phyloP scores from a whole-genome alignment of 1,140 invertebrate species.

The Matsumurasca onukii region DNA sequence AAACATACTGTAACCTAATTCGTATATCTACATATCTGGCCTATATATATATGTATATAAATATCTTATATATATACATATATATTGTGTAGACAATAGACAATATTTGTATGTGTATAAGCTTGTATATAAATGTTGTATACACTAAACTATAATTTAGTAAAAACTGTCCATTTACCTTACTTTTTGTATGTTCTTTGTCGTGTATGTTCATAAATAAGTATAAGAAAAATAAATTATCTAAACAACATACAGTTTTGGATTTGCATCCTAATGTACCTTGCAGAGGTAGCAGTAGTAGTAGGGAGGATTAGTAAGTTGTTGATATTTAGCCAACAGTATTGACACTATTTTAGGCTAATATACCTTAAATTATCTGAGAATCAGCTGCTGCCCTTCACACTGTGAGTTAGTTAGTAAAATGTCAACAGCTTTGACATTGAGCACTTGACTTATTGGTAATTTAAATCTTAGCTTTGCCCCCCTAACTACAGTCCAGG shows the following conservation, averaged over 20 bases:
- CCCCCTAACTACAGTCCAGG: too few relatives aligned
- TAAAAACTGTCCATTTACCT: constrained; percentile 22
- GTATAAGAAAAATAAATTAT: background rate
- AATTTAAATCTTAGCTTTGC: too few relatives aligned
- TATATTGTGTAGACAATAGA: constrained; percentile 25
- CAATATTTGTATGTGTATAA: constrained; percentile 30
- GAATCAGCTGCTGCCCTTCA: too few relatives aligned
- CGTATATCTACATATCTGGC: constrained; percentile 28
- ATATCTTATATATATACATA: too few relatives aligned
- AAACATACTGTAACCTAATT: too few relatives aligned
- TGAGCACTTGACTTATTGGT: too few relatives aligned
- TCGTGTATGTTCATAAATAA: constrained; percentile 26
- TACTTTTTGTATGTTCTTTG: constrained; percentile 31
- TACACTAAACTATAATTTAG: constrained; percentile 16
- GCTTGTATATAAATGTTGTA: constrained; percentile 27
- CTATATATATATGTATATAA: too few relatives aligned
- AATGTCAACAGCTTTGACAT: too few relatives aligned
- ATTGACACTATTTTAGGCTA: background rate
- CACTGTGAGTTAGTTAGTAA: too few relatives aligned
- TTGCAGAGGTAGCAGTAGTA: too few relatives aligned
- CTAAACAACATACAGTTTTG: background rate
- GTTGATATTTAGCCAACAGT: background rate
- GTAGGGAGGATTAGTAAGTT: background rate
- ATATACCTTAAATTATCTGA: too few relatives aligned
- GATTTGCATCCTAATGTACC: too few relatives aligned